phyloP scores from a whole-genome alignment of 1,140 invertebrate species.

The Cephus cinctus region DNA sequence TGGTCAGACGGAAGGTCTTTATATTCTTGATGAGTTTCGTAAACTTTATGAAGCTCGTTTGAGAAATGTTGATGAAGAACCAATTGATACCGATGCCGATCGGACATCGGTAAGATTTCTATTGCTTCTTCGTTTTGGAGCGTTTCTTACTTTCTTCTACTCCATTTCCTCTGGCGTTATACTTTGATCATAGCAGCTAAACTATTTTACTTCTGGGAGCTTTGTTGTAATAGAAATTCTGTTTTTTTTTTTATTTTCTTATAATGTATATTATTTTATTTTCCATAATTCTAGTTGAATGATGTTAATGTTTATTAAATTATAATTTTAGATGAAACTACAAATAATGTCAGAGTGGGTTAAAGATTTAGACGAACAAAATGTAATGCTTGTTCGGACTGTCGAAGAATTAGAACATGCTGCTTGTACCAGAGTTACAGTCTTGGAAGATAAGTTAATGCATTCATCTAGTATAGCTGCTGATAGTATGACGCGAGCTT shows the following conservation, averaged over 20 bases:
- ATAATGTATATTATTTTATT: constrained; percentile 4
- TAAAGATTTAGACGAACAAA: constrained; percentile 59
- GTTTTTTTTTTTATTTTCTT: constrained; percentile 2
- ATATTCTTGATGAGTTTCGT: constrained; percentile 37
- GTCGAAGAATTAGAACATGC: constrained; percentile 60
- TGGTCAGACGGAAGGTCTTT: constrained; percentile 30
- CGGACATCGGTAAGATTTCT: constrained; percentile 29
- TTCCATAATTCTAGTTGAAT: constrained; percentile 10
- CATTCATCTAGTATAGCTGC: constrained; percentile 41
- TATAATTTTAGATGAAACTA: constrained; percentile 54
- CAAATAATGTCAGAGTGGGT: constrained; percentile 60
- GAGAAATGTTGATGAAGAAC: constrained; percentile 26
- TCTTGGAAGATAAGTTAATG: constrained; percentile 57
- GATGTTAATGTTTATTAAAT: constrained; percentile 4
- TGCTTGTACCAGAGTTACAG: constrained; percentile 53
- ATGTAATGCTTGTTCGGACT: constrained; percentile 57
- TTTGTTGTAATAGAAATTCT: not conserved
- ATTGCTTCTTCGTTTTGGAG: too few relatives aligned
- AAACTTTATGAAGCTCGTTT: constrained; percentile 37
- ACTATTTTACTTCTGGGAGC: not conserved
- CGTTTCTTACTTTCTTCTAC: too few relatives aligned
- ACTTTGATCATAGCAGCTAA: not conserved
- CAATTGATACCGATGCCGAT: constrained; percentile 20
- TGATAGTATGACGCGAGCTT: constrained; percentile 35
- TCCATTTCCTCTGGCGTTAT: too few relatives aligned